Evolutionary conservation across 2,888 invertebrate species (phyloP), one percentile per base, ranked within the genome.

Genomic region (Scaptomyza flava): DNA sequence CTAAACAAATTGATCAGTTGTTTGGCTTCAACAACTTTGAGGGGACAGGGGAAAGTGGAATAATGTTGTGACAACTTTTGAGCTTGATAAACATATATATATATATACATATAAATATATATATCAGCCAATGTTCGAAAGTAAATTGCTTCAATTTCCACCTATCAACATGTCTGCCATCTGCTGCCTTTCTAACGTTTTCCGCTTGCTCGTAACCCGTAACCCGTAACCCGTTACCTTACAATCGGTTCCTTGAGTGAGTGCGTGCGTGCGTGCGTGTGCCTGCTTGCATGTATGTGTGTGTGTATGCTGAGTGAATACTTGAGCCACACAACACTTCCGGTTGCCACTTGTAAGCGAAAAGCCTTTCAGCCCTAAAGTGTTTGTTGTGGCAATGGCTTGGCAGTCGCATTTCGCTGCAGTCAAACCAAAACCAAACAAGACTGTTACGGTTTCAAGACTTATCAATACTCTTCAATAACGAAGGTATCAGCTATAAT

Each of bases 261-360:
- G 73, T 58, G 57, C 47, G 56, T 57, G 20, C 50, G 31, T 51
- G 47, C 31, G 54, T 58, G 30, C 30, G 54, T 58, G 30, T 20
- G 33, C 33, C 7, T 42, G 23, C 23, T n/a, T 43, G 59, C 27
- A 52, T 52, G 14, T 43, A 20, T 45, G 47, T 50, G 50, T 54
- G 33, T 51, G 59, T 65, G 48, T 59, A 48, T 72, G 83, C 70
- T 77, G 81, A 83, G 84, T 88, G 81, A 75, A 59, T 63, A 85
- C 88, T 86, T 78, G 76, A 88, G 87, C 86, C 72, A 76, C 88
- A 88, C 83, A 84, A 86, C 83, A 86, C 89, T 84, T 84, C 83
- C 89, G 88, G 83, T 86, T 86, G 84, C 77, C 80, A 82, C 83
- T 89, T 83, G 79, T 77, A 66, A 77, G 80, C 79, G 80, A 78